These are phyloP conservation scores for Diarsia rubi DNA, from an alignment of 2,888 invertebrate species.

Conservation along the genomic window DNA sequence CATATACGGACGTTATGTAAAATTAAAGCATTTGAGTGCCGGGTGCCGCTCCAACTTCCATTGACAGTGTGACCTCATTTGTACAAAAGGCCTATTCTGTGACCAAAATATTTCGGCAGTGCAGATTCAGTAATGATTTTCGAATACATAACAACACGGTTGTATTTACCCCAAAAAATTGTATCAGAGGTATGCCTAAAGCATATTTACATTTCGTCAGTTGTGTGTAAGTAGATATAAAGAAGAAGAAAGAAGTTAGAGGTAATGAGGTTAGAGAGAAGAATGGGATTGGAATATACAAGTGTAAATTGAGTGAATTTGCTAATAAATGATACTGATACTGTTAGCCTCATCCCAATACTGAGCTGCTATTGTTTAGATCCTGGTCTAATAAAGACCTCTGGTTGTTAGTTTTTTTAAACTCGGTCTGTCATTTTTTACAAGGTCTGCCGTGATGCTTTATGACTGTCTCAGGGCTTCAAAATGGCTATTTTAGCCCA, in stretches of 20 bases:
- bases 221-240: not conserved
- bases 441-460: too few relatives aligned
- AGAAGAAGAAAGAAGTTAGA: not conserved
- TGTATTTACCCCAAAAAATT: not conserved
- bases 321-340: not conserved
- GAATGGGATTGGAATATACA: too few relatives aligned
- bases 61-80: conserved; percentile 74
- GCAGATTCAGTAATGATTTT: not conserved
- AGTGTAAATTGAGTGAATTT: not conserved
- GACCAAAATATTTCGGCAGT: conserved; percentile 27
- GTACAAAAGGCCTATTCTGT: conserved; percentile 66
- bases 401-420: too few relatives aligned
- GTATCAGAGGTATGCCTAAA: not conserved
- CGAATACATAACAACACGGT: not conserved
- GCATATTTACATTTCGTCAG: not conserved
- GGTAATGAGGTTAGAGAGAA: too few relatives aligned
- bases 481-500: too few relatives aligned
- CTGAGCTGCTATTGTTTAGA: too few relatives aligned
- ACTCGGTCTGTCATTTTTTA: too few relatives aligned
- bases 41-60: conserved; percentile 67
- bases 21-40: conserved; percentile 74
- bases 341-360: too few relatives aligned
- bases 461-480: too few relatives aligned
- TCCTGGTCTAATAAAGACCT: too few relatives aligned
- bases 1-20: conserved; percentile 70